Percentiles rank a stretch among this genome's conserved stretches.
Evolutionary conservation across 2,888 invertebrate species (phyloP).

Genomic region (Orthonevra nobilis): DNA sequence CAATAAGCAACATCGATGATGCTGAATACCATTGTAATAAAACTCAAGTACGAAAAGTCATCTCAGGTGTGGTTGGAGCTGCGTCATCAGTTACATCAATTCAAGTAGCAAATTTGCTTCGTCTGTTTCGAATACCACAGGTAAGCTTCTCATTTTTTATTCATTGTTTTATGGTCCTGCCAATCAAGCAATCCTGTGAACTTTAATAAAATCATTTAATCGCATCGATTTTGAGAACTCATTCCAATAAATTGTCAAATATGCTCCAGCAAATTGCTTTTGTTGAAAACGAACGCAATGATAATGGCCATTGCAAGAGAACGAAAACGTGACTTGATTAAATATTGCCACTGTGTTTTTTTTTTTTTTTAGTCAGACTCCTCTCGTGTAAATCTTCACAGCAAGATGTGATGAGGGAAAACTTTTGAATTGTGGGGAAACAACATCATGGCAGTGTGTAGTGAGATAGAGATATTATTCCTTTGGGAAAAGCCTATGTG

Average conservation of each 20-base stretch:
- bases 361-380: background rate
- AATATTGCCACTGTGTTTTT: constrained; percentile 5
- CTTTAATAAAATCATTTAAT: background rate
- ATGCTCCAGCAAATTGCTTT: constrained; percentile 17
- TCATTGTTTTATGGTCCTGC: constrained; percentile 2
- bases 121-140: constrained; percentile 95
- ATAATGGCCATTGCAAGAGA: constrained; percentile 19
- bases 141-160: constrained; percentile 72
- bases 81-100: constrained; percentile 97
- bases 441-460: too few relatives aligned
- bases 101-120: constrained; percentile 94
- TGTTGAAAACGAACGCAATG: constrained; percentile 13
- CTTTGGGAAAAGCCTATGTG: too few relatives aligned
- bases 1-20: constrained; percentile 96
- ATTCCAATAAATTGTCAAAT: constrained; percentile 15
- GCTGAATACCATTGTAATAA: constrained; percentile 92
- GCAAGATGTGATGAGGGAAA: background rate
- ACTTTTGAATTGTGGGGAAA: too few relatives aligned
- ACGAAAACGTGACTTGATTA: constrained; percentile 52
- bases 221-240: constrained; percentile 20
- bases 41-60: constrained; percentile 90
- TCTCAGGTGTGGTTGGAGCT: constrained; percentile 93
- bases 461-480: background rate
- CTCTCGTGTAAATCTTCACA: background rate
- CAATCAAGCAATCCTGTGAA: background rate